These are phyloP conservation scores for Leptobrachium leishanense DNA, from an alignment of 2,113 vertebrate genomes.

Conservation along the genomic window DNA sequence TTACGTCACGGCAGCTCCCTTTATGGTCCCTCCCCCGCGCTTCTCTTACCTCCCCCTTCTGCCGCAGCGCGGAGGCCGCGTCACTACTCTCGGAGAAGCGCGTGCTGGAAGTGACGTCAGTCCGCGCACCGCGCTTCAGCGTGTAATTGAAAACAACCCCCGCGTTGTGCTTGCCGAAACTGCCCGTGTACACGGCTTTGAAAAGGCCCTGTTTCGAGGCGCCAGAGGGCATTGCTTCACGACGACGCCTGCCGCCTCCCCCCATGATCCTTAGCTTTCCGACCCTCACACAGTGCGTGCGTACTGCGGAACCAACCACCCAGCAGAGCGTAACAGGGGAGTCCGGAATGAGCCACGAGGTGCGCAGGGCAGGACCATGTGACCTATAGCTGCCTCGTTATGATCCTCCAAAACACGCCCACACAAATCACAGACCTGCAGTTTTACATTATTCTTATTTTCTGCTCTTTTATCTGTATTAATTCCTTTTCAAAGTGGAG, in stretches of 20 bases:
- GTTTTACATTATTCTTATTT: too few species aligned
- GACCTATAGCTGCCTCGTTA: too few species aligned
- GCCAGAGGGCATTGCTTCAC: background rate
- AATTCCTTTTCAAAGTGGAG: background rate
- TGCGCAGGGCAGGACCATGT: too few species aligned
- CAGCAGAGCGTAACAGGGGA: too few species aligned
- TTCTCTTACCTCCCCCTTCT: background rate
- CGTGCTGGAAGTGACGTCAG: background rate
- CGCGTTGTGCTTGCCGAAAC: constrained; percentile 60
- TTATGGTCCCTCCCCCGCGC: background rate
- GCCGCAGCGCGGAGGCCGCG: background rate
- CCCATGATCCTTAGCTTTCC: too few species aligned
- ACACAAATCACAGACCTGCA: too few species aligned
- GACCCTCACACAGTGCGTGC: too few species aligned
- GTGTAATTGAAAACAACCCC: constrained; percentile 48
- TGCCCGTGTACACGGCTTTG: constrained; percentile 52
- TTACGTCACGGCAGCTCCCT: background rate
- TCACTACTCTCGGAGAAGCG: background rate
- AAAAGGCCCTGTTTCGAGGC: accelerated
- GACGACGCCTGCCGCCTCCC: background rate
- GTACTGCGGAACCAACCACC: too few species aligned
- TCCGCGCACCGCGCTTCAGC: too few species aligned
- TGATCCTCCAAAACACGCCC: too few species aligned
- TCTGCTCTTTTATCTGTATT: too few species aligned
- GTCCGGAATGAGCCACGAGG: too few species aligned